Evolutionary conservation across 2,797 vertebrate genomes (phyloP).

Genomic region (Gorsachius magnificus): DNA sequence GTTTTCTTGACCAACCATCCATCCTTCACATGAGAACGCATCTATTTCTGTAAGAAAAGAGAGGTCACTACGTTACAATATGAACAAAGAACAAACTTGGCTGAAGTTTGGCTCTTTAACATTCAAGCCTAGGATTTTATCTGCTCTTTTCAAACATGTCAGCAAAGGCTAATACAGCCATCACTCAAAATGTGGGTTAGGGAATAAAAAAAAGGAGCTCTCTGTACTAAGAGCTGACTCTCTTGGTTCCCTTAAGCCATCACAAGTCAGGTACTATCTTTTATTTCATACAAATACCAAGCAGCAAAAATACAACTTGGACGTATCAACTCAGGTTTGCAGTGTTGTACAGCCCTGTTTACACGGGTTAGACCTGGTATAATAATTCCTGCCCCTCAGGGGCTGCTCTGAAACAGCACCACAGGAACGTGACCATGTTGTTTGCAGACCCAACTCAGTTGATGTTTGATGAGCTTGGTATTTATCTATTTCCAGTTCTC

Average conservation of each 20-base stretch:
- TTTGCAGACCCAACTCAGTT: accelerated
- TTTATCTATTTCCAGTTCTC: neutral
- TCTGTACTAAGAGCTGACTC: neutral
- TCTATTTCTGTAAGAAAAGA: neutral
- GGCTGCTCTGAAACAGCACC: neutral
- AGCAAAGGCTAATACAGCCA: neutral
- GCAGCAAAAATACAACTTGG: neutral
- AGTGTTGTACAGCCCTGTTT: neutral
- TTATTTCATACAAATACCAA: neutral
- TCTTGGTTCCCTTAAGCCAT: neutral
- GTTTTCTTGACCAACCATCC: neutral
- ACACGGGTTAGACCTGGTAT: accelerated
- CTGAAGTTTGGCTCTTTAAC: neutral
- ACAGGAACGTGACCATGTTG: accelerated
- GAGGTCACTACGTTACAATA: accelerated
- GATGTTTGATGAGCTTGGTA: neutral
- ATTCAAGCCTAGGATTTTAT: neutral
- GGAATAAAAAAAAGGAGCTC: neutral
- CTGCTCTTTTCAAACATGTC: neutral
- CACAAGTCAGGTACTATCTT: neutral
- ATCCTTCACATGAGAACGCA: neutral
- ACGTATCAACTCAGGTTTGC: neutral
- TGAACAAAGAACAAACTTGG: neutral
- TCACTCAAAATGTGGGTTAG: neutral
- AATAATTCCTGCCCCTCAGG: neutral